Conservation (phyloP, 1,140 invertebrate species). For the Hestina assimilis region DNA sequence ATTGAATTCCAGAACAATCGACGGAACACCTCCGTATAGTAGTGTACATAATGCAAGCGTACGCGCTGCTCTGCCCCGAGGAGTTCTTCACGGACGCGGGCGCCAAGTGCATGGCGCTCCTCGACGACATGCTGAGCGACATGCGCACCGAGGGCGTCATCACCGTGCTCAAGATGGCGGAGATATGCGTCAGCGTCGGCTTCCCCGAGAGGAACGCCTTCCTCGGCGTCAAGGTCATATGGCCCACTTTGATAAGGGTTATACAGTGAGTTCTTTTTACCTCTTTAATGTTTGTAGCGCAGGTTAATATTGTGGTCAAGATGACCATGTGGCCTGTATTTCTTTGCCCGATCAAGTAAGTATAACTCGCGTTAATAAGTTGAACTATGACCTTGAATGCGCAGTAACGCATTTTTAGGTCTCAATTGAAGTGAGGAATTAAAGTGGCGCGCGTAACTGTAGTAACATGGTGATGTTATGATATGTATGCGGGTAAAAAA, state of each 20-base stretch:
- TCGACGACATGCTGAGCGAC: conserved; percentile 86
- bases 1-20: conserved; percentile 85
- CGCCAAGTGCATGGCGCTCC: conserved; percentile 81
- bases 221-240: conserved; percentile 79
- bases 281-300: too few relatives aligned
- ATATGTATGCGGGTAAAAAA: too few relatives aligned
- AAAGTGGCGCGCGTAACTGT: too few relatives aligned
- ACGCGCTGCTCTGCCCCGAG: conserved; percentile 89
- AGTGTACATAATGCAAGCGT: conserved; percentile 89
- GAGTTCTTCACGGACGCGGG: conserved; percentile 88
- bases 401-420: too few relatives aligned
- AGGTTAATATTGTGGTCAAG: too few relatives aligned
- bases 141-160: conserved; percentile 88
- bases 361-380: too few relatives aligned
- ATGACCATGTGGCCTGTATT: too few relatives aligned
- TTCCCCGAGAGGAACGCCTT: conserved; percentile 82
- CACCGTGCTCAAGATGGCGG: conserved; percentile 85
- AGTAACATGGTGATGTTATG: too few relatives aligned
- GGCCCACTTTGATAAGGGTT: conserved; percentile 82
- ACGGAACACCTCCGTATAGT: conserved; percentile 89
- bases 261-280: conserved; percentile 80
- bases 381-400: too few relatives aligned
- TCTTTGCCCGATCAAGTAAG: too few relatives aligned
- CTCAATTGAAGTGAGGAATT: too few relatives aligned
- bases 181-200: conserved; percentile 83